These are phyloP conservation scores for Manacus vitellinus DNA, from an alignment of 2,113 vertebrate genomes.

Conservation along the genomic window DNA sequence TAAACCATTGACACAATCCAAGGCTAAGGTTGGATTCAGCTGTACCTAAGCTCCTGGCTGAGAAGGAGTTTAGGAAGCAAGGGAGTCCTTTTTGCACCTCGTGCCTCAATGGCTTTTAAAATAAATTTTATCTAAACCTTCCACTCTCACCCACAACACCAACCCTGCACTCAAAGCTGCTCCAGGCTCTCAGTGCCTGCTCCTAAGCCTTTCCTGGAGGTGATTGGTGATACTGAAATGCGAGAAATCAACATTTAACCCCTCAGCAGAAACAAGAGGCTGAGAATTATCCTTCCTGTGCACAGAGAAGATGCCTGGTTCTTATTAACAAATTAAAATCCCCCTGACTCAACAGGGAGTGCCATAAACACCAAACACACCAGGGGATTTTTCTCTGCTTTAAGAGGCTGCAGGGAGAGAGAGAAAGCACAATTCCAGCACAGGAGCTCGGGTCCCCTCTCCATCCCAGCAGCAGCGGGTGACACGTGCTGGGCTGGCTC, in stretches of 20 bases:
- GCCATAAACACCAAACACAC: background rate
- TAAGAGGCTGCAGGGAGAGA: background rate
- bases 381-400: background rate
- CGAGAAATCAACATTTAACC: background rate
- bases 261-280: background rate
- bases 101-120: no score
- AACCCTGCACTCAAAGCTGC: background rate
- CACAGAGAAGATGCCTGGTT: background rate
- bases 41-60: no score
- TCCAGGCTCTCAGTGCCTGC: background rate
- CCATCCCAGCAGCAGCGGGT: accelerated
- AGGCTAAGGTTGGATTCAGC: no score
- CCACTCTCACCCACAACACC: no score
- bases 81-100: no score
- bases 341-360: background rate
- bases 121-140: no score
- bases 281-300: background rate
- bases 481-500: background rate
- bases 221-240: background rate
- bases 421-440: background rate
- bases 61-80: no score
- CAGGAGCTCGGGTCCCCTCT: background rate
- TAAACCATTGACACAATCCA: no score
- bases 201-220: background rate
- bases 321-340: background rate